Percentiles rank a stretch among this genome's conserved stretches.
Evolutionary conservation across 2,113 vertebrate species (phyloP).

Genomic region (Nymphicus hollandicus): DNA sequence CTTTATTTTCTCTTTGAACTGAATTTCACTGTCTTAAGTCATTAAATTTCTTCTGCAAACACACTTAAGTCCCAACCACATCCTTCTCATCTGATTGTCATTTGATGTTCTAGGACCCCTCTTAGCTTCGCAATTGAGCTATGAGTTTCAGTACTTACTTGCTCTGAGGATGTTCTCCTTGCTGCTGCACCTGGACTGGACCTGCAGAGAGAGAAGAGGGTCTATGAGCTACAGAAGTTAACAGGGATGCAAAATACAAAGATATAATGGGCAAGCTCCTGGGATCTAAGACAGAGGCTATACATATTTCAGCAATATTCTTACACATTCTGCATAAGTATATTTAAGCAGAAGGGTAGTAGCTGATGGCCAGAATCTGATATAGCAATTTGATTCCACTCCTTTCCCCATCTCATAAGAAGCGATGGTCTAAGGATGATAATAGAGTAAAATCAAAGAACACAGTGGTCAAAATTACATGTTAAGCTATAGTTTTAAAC

Average conservation of each 20-base stretch:
- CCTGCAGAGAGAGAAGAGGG: slow-evolving; percentile 81
- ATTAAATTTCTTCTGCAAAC: background rate
- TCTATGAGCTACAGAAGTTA: slow-evolving; percentile 68
- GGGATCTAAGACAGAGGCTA: slow-evolving; percentile 76
- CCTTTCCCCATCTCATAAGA: background rate
- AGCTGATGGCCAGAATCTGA: slow-evolving; percentile 2
- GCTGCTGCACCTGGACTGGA: slow-evolving; percentile 99
- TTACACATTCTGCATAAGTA: background rate
- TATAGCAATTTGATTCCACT: slow-evolving; percentile 5
- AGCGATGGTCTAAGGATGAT: background rate
- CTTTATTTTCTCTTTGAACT: background rate
- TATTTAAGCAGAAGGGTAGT: slow-evolving; percentile 19
- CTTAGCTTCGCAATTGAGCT: background rate
- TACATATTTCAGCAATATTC: slow-evolving; percentile 31
- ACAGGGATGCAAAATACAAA: slow-evolving; percentile 50
- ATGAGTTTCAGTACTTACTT: slow-evolving; percentile 82
- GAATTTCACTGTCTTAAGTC: background rate
- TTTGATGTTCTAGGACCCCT: background rate
- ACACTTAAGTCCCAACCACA: background rate
- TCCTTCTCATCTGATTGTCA: background rate
- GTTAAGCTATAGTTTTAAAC: slow-evolving; percentile 10
- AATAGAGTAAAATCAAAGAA: background rate
- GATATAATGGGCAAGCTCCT: slow-evolving; percentile 80
- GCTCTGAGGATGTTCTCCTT: slow-evolving; percentile 99
- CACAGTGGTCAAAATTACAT: background rate